Evolutionary conservation across 2,113 vertebrate species (phyloP).

Genomic region (Tragelaphus scriptus): DNA sequence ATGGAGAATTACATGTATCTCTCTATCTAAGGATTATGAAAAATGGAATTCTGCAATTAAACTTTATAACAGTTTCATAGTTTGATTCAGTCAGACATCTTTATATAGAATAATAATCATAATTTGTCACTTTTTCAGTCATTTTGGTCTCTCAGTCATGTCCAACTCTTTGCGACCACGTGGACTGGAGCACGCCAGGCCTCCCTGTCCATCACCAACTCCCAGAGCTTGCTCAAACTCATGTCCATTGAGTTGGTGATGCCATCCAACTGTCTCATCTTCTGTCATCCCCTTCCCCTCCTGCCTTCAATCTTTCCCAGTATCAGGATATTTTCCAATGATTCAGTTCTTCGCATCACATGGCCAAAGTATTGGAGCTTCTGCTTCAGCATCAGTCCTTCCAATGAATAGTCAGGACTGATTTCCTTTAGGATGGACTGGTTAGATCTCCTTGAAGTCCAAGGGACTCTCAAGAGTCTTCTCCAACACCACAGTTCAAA

Average conservation of each 20-base stretch:
- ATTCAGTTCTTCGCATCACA: not conserved
- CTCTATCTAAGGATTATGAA: not conserved
- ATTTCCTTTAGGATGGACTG: not conserved
- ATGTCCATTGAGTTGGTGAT: not conserved
- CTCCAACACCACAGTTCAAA: not conserved
- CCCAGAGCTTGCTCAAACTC: not conserved
- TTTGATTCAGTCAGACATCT: not conserved
- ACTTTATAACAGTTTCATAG: not conserved
- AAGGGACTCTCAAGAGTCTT: not conserved
- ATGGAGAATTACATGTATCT: not conserved
- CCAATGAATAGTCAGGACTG: not conserved
- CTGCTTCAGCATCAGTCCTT: not conserved
- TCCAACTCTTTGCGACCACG: rapidly evolving
- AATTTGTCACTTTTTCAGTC: not conserved
- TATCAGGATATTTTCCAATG: not conserved
- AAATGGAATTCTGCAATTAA: not conserved
- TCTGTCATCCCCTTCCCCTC: not conserved
- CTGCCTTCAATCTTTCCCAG: not conserved
- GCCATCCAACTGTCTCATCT: not conserved
- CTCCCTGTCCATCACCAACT: not conserved
- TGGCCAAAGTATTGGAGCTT: not conserved
- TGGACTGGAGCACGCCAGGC: not conserved
- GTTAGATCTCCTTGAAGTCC: not conserved
- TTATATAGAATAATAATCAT: not conserved
- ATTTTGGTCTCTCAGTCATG: not conserved